Percentiles rank a stretch among this genome's conserved stretches.
These are phyloP conservation scores for Chaitophorus viminalis DNA, from an alignment of 2,888 invertebrate genomes.

Conservation along the genomic window DNA sequence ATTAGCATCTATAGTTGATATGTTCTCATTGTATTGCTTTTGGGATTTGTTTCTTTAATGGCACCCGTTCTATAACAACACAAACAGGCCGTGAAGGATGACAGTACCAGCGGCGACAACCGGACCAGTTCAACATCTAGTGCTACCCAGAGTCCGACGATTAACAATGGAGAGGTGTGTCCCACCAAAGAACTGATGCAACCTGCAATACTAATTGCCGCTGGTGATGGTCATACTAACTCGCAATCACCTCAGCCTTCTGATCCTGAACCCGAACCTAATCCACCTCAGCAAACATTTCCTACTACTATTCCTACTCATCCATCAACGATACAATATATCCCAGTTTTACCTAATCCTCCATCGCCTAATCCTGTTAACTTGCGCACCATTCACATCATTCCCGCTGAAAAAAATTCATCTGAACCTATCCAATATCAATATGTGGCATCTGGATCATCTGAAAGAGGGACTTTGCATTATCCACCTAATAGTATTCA, in stretches of 20 bases:
- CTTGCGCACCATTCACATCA: constrained; percentile 62
- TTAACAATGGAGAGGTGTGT: constrained; percentile 62
- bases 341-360: constrained; percentile 64
- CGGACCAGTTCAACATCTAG: constrained; percentile 61
- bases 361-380: constrained; percentile 63
- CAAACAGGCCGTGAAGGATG: constrained; percentile 60
- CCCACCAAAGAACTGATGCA: constrained; percentile 61
- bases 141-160: constrained; percentile 60
- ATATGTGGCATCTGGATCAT: constrained; percentile 61
- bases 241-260: constrained; percentile 53
- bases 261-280: constrained; percentile 50
- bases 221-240: constrained; percentile 62
- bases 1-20: constrained; percentile 50
- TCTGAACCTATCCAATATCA: constrained; percentile 63
- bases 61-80: constrained; percentile 60
- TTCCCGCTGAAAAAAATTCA: constrained; percentile 61
- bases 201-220: constrained; percentile 60
- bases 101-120: constrained; percentile 61
- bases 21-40: constrained; percentile 61
- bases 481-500: constrained; percentile 65
- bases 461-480: constrained; percentile 65
- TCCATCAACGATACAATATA: constrained; percentile 66
- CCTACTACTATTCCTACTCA: constrained; percentile 65
- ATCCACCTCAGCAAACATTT: constrained; percentile 63
- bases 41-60: constrained; percentile 62